A percentile compares a stretch with the other conserved stretches of the same genome.
Evolutionary conservation across 2,797 vertebrate genomes (phyloP).

Genomic region (Taeniopygia guttata): DNA sequence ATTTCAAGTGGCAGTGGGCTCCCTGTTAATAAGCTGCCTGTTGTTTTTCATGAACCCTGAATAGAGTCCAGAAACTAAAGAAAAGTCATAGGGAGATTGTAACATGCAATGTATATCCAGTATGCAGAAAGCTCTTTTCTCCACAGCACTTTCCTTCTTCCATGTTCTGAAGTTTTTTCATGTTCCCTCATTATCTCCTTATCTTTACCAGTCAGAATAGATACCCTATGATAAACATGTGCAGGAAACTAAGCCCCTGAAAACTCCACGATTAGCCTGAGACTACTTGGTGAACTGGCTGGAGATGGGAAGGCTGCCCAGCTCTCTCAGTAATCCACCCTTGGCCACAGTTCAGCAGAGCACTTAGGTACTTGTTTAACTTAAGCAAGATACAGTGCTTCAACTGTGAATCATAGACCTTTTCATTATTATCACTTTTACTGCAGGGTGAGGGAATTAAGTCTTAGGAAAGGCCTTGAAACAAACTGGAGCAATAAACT

Average conservation of each 20-base stretch:
- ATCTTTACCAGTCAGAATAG: conserved; percentile 16
- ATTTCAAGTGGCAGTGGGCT: not conserved
- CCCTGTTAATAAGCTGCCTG: not conserved
- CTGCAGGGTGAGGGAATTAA: not conserved
- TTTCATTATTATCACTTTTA: conserved; percentile 33
- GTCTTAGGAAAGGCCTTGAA: not conserved
- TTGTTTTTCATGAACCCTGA: not conserved
- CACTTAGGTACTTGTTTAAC: conserved; percentile 50
- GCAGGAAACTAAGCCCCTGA: conserved; percentile 34
- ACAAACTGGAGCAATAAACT: not conserved
- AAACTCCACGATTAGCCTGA: conserved; percentile 16
- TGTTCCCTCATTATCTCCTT: not conserved
- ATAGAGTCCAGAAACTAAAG: not conserved
- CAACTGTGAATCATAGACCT: conserved; percentile 25
- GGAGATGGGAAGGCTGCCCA: conserved; percentile 44
- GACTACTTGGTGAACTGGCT: conserved; percentile 41
- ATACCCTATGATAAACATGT: not conserved
- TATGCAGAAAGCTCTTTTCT: not conserved
- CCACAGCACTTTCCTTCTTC: not conserved
- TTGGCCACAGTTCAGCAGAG: conserved; percentile 42
- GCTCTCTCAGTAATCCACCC: conserved; percentile 36
- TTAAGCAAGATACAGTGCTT: conserved; percentile 24
- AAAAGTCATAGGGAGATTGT: not conserved
- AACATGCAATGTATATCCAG: not conserved
- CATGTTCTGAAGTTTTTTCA: not conserved